Evolutionary conservation across 1,140 invertebrate genomes (phyloP).

Genomic region (Monomorium pharaonis): DNA sequence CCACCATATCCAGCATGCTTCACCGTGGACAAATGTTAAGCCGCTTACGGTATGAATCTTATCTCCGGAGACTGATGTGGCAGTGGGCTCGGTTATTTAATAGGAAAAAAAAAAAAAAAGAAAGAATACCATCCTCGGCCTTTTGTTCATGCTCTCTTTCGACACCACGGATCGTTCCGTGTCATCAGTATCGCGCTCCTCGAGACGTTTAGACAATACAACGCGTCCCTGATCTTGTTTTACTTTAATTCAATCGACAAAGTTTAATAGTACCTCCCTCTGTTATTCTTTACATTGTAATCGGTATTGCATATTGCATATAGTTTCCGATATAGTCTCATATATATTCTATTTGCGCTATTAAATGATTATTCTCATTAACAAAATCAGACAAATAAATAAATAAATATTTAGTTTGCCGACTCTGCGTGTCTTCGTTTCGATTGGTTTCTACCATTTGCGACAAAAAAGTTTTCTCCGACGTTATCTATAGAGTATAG

Average conservation of each 20-base stretch:
- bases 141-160: slow-evolving; percentile 32
- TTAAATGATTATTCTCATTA: neutral
- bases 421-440: neutral
- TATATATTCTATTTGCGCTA: neutral
- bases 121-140: neutral
- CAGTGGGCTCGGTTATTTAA: slow-evolving; percentile 56
- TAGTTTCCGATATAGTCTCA: neutral
- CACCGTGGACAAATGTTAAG: slow-evolving; percentile 68
- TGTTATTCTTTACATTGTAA: neutral
- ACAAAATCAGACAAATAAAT: neutral
- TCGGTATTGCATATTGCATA: neutral
- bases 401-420: slow-evolving; percentile 5
- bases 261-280: neutral
- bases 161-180: slow-evolving; percentile 10
- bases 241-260: slow-evolving; percentile 8
- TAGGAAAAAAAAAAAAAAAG: neutral
- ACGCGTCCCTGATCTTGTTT: slow-evolving; percentile 33
- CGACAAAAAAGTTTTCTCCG: slow-evolving; percentile 18
- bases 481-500: slow-evolving; percentile 60
- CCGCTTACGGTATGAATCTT: slow-evolving; percentile 72
- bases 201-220: slow-evolving; percentile 41
- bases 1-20: slow-evolving; percentile 20
- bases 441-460: slow-evolving; percentile 48
- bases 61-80: slow-evolving; percentile 66
- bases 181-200: slow-evolving; percentile 36